Base-by-base conservation (phyloP, 2,113 vertebrate genomes). In the Phyllostomus hastatus region DNA sequence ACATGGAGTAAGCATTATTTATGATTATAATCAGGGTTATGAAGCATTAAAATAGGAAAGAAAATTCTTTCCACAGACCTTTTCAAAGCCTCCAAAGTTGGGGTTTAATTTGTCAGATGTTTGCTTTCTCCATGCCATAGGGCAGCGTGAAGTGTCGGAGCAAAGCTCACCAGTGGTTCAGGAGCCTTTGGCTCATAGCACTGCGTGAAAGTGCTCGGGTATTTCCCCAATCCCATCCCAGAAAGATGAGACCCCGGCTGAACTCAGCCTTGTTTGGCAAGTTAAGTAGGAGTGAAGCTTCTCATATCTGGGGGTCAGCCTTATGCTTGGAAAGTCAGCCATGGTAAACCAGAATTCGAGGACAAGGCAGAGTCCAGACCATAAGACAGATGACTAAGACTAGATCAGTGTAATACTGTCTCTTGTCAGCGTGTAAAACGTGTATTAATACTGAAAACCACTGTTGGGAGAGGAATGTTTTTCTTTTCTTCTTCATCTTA, bases 31-130 rank as follows among this genome's bases (percentile, higher is more conserved):
- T 92, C 86, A 97, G 93, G 80, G 79, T 95, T 97, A 72, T 95
- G 97, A 98, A 98, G 95, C 97, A 96, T 97, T 98, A 88, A 97
- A 98, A 97, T 66, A 90, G 70, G 93, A 94, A 97, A 97, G 96
- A 76, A 97, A 96, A 96, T 97, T n/a, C 93, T 96, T 98, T 97
- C 94, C 82, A 92, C 92, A 87, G 66, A 52, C 57, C 79, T 76
- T 96, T 10, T 17, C 85, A 96, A 96, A 97, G 88, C 48, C 61
- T 95, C 81, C 28, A 91, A 96, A 98, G 92, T 96, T 72, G 78
- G 81, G 84, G 46, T 85, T 92, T 96, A 76, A 72, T 70, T 73
- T 91, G 35, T 81, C 69, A 90, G 67, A 38, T 57, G 61, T 97
- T 96, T 96, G 38, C 92, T 97, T 97, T 96, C 93, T 90, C 94